Evolutionary conservation across 1,140 invertebrate genomes (phyloP), one percentile per base, ranked within the genome.

Genomic region (Temnothorax nylanderi): DNA sequence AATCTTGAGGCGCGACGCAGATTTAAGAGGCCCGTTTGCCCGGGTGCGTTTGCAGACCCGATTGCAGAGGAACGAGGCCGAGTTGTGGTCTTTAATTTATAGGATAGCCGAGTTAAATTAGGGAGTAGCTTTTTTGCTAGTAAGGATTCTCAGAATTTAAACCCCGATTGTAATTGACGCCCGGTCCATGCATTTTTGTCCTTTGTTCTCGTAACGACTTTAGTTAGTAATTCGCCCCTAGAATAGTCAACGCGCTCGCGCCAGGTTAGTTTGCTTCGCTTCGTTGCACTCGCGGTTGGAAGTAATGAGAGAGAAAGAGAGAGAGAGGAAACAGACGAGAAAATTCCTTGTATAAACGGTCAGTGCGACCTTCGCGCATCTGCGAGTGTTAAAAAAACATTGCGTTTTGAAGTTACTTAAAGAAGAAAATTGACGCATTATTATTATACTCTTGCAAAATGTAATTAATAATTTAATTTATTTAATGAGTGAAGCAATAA

Each of bases 11-110:
- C 78, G 56, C 34, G 71, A 80, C 56, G 56, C 65, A 58, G 80
- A 80, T 69, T 62, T 88, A 85, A 87, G 87, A 90, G 82, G n/a
- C 26, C 71, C 58, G 49, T 54, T 56, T 37, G 58, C 51, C 78
- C 78, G 60, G 71, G 80, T 75, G 47, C 78, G 72, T 82, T 34
- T 26, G 69, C 71, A 34, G 54, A 37, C 47, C 67, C 26, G 74
- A 65, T 26, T 60, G 85, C 32, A 56, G 65, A 75, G 72, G 80
- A 69, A 82, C 56, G 86, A 71, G 69, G 84, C 87, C 58, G 78
- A 91, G 81, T 91, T 88, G 85, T 86, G 84, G 75, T 71, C 84
- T 90, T 54, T 92, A 92, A 92, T 92, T 92, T 91, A 91, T 85
- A 75, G 51, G 80, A n/a, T 62, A 37, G 67, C 47, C 64, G 32